Base-by-base conservation (phyloP, 2,113 vertebrate genomes). In the Strix uralensis region DNA sequence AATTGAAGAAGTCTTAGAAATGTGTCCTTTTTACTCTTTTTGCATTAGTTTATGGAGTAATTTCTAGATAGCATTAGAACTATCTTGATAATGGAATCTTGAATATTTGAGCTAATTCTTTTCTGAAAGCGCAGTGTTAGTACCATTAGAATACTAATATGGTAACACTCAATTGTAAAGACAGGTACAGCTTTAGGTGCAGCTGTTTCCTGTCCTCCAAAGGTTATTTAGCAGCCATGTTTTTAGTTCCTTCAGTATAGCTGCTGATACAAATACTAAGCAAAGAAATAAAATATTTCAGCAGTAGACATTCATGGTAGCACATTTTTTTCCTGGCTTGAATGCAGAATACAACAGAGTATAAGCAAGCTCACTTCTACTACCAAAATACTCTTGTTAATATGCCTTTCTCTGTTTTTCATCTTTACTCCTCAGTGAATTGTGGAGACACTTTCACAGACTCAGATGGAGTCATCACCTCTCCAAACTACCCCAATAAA, bases 401-500 rank as follows among this genome's bases (percentile, higher is more conserved):
- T 51, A 51, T 47, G 34, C 75, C 54, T 47, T 34, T 74, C 27
- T 81, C 51, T 78, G 26, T 2, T 72, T 79, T 85, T 57, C 51
- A 84, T 47, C 73, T 92, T 67, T 82, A 58, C 34, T 80, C 42
- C 38, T 52, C 44, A 98, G 98, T 98, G 88, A 97, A 95, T 78
- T 98, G 97, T 85, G 98, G 98, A 47, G 89, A 62, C 34, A 97
- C 95, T 74, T 96, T 98, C 52, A 97, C 46, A 46, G 83, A 66
- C 32, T 59, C 87, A 49, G 80, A 52, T 3, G 98, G 98, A 88
- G 40, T 90, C 34, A 87, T 98, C 67, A 92, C 93, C 26, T 96
- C 97, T 77, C 98, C 97, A 88, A 95, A 97, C 69, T 98, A 97
- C 42, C 97, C 97, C 55, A 79, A 62, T 36, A 95, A 77, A 71